Evolutionary conservation across 1,140 invertebrate species (phyloP), one percentile per base, ranked within the genome.

Genomic region (Centruroides sculpturatus): DNA sequence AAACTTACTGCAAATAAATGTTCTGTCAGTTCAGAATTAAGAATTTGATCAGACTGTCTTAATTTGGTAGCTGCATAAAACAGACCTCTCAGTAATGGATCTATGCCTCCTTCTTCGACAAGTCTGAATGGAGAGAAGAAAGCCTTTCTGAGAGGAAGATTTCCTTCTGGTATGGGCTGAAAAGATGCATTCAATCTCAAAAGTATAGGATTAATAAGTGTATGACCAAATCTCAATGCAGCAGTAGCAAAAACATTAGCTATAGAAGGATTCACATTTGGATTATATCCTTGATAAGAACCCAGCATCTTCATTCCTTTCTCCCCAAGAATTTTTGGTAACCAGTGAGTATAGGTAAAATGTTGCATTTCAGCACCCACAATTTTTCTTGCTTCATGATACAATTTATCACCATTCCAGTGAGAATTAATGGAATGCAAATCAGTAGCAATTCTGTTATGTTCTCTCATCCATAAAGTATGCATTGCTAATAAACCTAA

Each of bases 241-340:
- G 92, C 94, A 1, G 95, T 96, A 2, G 95, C 92, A 76, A 99
- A 99, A 47, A 91, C 92, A 72, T 98, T 99, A 0, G 89, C 82
- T 66, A 98, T 87, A 5, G 83, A 82, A 3, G 94, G 85, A 72
- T 98, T 85, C 0, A 92, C 61, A 52, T 82, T 76, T 0, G 87
- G 79, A 67, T 83, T 76, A 71, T 98, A 98, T 41, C 64, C 67
- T 13, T 56, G 53, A 56, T 68, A 71, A 23, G 77, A 65, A 0
- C 87, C 88, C 11, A 97, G 70, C 69, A 84, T 78, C 56, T 82
- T 66, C 76, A 92, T 87, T 2, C 88, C 83, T 54, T 63, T 46
- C 49, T 66, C 71, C 0, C 94, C 94, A 12, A 98, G 71, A 59
- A 98, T 82, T 48, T 83, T 78, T 0, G 91, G 91, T 46, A 98